Base-by-base conservation (phyloP, 2,888 invertebrate genomes). In the Thera britannica region DNA sequence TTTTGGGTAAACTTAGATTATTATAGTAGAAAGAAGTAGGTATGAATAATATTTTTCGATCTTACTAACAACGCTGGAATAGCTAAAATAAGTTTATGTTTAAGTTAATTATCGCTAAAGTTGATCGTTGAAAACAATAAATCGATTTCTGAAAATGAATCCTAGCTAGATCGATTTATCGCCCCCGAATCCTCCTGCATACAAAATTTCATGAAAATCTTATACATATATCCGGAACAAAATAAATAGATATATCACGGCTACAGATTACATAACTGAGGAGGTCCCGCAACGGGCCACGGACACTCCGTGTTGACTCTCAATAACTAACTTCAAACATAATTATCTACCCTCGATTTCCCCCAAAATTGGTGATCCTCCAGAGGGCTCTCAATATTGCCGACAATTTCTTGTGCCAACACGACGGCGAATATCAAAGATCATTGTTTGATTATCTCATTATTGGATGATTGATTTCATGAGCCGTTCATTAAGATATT, bases 321-420 rank as follows among this genome's bases (percentile, higher is more conserved):
- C 87, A 89, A 92, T 93, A 91, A 92, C 91, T 91, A 90, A 92
- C 92, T 92, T 89, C 92, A 93, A 93, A 93, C 91, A 93, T 93
- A 93, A 93, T 93, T 93, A 93, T 92, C 90, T 87, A 66, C 85
- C 86, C 85, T 88, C 89, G 89, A 91, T 91, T 92, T 91, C 88
- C 91, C 89, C 90, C 84, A 87, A 90, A 92, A 89, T 90, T 90
- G 90, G 86, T 85, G 89, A 86, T 86, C 83, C 90, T 87, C 89
- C 85, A 87, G 72, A 82, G 86, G 89, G 88, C 86, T 83, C 85
- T 80, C 85, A 81, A 88, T 89, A 90, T 90, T 88, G 89, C 81
- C 84, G 84, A 84, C 88, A 91, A 93, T 93, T 92, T 92, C 93
- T 92, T 93, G 88, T 89, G 90, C 91, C 90, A 93, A 93, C 91